Evolutionary conservation across 1,140 invertebrate genomes (phyloP).

Genomic region (Plodia interpunctella): DNA sequence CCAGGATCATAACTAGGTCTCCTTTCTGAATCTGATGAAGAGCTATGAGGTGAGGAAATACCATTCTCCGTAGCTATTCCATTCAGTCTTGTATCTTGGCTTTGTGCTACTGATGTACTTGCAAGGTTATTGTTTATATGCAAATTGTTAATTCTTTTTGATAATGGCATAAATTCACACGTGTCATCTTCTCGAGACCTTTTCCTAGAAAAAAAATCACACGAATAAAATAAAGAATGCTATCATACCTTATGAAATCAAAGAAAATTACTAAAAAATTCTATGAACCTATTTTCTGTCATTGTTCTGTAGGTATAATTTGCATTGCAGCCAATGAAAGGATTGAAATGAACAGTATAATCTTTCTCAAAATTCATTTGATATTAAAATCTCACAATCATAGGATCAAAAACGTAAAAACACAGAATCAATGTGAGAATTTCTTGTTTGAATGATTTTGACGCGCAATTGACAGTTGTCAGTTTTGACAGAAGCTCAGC

Average conservation of each 20-base stretch:
- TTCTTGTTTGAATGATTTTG: no score
- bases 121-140: slow-evolving; percentile 80
- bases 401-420: background rate
- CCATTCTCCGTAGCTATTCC: slow-evolving; percentile 47
- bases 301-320: slow-evolving; percentile 54
- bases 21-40: slow-evolving; percentile 49
- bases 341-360: slow-evolving; percentile 39
- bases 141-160: slow-evolving; percentile 88
- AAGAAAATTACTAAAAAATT: background rate
- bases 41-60: slow-evolving; percentile 44
- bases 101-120: slow-evolving; percentile 39
- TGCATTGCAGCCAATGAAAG: slow-evolving; percentile 50
- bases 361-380: slow-evolving; percentile 62
- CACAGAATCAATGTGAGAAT: background rate
- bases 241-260: background rate
- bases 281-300: slow-evolving; percentile 66
- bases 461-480: no score
- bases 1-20: slow-evolving; percentile 72
- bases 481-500: no score
- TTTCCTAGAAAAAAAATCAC: slow-evolving; percentile 76
- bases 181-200: slow-evolving; percentile 82
- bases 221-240: slow-evolving; percentile 5
- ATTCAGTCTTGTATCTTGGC: slow-evolving; percentile 54
- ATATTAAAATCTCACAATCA: slow-evolving; percentile 5
- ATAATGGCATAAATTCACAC: slow-evolving; percentile 86